These are phyloP conservation scores for Macaria notata DNA, from an alignment of 2,888 invertebrate species.

Conservation along the genomic window DNA sequence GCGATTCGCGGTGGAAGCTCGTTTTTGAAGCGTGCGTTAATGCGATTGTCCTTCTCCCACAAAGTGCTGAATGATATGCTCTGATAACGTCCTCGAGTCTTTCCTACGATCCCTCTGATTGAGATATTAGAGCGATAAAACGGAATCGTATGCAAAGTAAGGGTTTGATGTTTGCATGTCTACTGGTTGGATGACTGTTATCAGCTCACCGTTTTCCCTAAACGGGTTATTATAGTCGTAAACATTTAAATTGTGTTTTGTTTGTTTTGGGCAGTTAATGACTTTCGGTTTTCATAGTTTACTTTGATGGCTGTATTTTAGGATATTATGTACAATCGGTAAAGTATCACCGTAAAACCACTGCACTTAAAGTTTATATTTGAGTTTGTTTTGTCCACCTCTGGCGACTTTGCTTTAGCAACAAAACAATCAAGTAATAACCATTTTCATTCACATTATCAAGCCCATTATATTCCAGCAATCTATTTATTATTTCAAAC, in stretches of 20 bases:
- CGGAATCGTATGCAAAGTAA: constrained; percentile 28
- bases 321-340: too few relatives aligned
- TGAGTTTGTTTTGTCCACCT: too few relatives aligned
- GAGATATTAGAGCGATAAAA: constrained; percentile 49
- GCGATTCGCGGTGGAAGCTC: constrained; percentile 71
- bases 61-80: constrained; percentile 52
- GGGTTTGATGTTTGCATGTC: constrained; percentile 27
- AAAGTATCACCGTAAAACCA: too few relatives aligned
- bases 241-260: constrained; percentile 5
- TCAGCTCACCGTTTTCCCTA: neutral
- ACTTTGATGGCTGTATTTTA: too few relatives aligned
- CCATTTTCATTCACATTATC: too few relatives aligned
- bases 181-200: constrained; percentile 11
- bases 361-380: too few relatives aligned
- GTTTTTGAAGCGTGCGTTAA: constrained; percentile 77
- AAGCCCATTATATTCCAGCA: too few relatives aligned
- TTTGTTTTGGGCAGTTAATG: constrained; percentile 1
- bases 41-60: constrained; percentile 70
- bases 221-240: constrained; percentile 13
- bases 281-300: neutral
- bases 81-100: constrained; percentile 48
- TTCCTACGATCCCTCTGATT: constrained; percentile 29
- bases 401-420: too few relatives aligned
- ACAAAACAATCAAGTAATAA: too few relatives aligned
- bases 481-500: constrained; percentile 50